Conservation (phyloP, 2,888 invertebrate species). For the Torymus auratus region DNA sequence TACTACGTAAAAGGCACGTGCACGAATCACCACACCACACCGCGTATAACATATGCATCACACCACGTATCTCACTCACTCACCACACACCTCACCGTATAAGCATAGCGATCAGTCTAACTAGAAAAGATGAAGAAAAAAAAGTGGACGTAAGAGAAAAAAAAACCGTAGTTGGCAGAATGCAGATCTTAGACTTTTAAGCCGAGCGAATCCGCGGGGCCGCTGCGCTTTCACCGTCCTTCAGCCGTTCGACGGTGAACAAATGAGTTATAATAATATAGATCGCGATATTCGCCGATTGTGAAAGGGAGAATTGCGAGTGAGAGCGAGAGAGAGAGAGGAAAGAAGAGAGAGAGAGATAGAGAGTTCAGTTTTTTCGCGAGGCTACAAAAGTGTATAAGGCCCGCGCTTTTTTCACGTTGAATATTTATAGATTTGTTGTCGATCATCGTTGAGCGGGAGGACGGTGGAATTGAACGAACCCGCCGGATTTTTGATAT, state of each 20-base stretch:
- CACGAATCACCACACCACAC: conserved; percentile 41
- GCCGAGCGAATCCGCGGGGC: neutral
- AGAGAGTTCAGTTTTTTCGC: conserved; percentile 18
- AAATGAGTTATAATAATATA: too few relatives aligned
- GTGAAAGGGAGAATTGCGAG: neutral
- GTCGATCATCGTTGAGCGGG: conserved; percentile 11
- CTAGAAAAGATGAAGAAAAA: conserved; percentile 3
- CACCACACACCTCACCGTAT: conserved; percentile 22
- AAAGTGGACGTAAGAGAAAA: conserved; percentile 2
- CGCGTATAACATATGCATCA: conserved; percentile 15
- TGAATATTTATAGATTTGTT: conserved; percentile 55
- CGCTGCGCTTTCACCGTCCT: too few relatives aligned
- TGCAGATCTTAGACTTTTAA: conserved; percentile 35
- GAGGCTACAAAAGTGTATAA: neutral
- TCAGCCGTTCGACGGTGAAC: neutral
- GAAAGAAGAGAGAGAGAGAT: neutral
- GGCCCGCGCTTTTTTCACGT: conserved; percentile 48
- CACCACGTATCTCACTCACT: conserved; percentile 10
- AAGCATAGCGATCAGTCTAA: conserved; percentile 15
- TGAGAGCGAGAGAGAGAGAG: neutral
- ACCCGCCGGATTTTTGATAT: neutral
- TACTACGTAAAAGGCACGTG: conserved; percentile 46
- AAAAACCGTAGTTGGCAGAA: conserved; percentile 30
- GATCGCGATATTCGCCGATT: neutral
- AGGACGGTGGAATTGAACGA: neutral